These are phyloP conservation scores for Erinaceus europaeus DNA, from an alignment of 2,113 vertebrate genomes.

Conservation along the genomic window DNA sequence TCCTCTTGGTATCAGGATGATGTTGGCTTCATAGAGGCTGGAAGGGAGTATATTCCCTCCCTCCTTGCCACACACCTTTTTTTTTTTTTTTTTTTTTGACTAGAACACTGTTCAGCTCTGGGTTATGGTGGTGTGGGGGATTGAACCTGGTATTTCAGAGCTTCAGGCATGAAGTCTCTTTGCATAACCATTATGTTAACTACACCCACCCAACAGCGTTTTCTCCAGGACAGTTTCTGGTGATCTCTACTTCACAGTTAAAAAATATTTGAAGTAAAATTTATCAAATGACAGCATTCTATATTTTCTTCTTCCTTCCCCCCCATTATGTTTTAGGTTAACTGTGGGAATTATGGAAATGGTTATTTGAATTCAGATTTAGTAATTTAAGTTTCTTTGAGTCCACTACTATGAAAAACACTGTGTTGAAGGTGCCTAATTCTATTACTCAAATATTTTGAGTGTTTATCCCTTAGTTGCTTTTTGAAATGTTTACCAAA, in stretches of 20 bases:
- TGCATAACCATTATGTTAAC: too few species aligned
- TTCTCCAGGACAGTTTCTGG: neutral
- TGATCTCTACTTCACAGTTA: neutral
- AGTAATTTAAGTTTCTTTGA: neutral
- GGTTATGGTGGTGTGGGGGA: too few species aligned
- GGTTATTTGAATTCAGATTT: neutral
- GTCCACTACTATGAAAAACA: neutral
- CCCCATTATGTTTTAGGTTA: neutral
- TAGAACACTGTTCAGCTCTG: too few species aligned
- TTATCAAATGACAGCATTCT: neutral
- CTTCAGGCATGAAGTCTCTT: too few species aligned
- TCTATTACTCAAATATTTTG: neutral
- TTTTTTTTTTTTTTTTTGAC: too few species aligned
- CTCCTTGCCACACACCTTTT: too few species aligned
- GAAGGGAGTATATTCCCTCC: too few species aligned
- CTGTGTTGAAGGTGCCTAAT: neutral
- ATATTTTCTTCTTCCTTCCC: neutral
- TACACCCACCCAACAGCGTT: too few species aligned
- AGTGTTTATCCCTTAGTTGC: neutral
- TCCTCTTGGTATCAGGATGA: too few species aligned
- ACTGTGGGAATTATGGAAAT: neutral
- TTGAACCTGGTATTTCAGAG: too few species aligned
- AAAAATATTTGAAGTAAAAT: neutral
- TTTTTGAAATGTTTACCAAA: neutral
- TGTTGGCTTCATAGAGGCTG: too few species aligned